These are phyloP conservation scores for Thelaira solivaga DNA, from an alignment of 2,888 invertebrate species.

Conservation along the genomic window DNA sequence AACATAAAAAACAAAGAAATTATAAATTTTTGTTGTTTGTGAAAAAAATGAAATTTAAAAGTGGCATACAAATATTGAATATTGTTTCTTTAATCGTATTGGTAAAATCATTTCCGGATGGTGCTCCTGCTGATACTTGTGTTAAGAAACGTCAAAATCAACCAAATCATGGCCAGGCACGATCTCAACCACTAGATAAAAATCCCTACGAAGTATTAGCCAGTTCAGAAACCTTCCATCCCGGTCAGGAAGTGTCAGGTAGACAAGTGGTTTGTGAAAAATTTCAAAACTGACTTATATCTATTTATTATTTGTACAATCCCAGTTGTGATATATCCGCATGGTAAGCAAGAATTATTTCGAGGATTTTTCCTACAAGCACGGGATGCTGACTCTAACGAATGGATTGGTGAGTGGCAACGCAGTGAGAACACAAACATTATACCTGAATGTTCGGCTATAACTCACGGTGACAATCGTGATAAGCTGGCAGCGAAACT, in stretches of 20 bases:
- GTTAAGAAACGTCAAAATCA: constrained; percentile 85
- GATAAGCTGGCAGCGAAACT: constrained; percentile 85
- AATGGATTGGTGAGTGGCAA: constrained; percentile 87
- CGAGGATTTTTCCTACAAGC: constrained; percentile 92
- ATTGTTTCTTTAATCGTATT: constrained; percentile 74
- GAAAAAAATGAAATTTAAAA: constrained; percentile 42
- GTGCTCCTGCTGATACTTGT: constrained; percentile 88
- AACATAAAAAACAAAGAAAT: constrained; percentile 1
- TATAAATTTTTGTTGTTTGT: constrained; percentile 37
- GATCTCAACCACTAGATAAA: constrained; percentile 81
- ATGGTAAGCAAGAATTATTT: constrained; percentile 78
- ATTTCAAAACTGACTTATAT: background rate
- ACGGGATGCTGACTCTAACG: constrained; percentile 83
- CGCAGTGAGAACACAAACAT: constrained; percentile 85
- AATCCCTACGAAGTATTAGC: constrained; percentile 85
- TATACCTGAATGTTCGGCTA: constrained; percentile 87
- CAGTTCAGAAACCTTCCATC: constrained; percentile 81
- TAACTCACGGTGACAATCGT: constrained; percentile 87
- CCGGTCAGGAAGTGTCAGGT: constrained; percentile 85
- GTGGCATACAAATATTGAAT: constrained; percentile 67
- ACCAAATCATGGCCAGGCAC: constrained; percentile 87
- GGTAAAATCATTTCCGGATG: constrained; percentile 83
- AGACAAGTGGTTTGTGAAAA: background rate
- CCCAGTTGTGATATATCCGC: constrained; percentile 71
- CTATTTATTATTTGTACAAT: background rate